phyloP scores from a whole-genome alignment of 1,140 invertebrate species.

The Cardiocondyla obscurior region DNA sequence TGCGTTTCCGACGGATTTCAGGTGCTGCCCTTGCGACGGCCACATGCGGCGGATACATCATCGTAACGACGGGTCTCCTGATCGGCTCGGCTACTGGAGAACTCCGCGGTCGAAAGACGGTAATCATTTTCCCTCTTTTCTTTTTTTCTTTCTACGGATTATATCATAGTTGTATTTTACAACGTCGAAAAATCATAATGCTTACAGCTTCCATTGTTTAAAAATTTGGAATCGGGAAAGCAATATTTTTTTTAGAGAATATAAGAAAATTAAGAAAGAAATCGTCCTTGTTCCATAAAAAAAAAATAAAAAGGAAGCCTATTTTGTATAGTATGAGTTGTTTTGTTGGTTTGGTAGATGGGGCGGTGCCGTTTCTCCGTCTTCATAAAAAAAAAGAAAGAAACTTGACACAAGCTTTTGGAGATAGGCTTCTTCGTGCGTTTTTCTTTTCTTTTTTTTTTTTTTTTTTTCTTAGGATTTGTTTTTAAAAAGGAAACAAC shows the following conservation, averaged over 20 bases:
- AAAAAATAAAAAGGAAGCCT: background rate
- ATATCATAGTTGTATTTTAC: background rate
- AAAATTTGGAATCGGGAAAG: too few relatives aligned
- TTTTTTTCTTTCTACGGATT: constrained; percentile 30
- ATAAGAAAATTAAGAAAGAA: background rate
- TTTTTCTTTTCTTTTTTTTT: background rate
- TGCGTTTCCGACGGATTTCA: constrained; percentile 64
- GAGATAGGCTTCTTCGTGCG: background rate
- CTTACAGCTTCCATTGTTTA: too few relatives aligned
- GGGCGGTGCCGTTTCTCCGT: background rate
- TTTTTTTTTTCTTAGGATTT: background rate
- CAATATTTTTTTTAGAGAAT: too few relatives aligned
- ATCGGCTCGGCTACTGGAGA: constrained; percentile 87
- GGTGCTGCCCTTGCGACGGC: constrained; percentile 84
- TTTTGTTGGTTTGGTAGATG: background rate
- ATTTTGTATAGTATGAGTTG: background rate
- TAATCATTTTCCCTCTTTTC: constrained; percentile 76
- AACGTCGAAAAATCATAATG: background rate
- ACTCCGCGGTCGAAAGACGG: constrained; percentile 86
- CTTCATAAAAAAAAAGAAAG: background rate
- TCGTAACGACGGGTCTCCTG: constrained; percentile 88
- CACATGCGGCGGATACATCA: constrained; percentile 87
- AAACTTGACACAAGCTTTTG: background rate
- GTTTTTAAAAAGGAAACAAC: background rate
- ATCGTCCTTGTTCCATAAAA: background rate